Evolutionary conservation across 2,888 invertebrate species (phyloP).

Genomic region (Timandra comae): DNA sequence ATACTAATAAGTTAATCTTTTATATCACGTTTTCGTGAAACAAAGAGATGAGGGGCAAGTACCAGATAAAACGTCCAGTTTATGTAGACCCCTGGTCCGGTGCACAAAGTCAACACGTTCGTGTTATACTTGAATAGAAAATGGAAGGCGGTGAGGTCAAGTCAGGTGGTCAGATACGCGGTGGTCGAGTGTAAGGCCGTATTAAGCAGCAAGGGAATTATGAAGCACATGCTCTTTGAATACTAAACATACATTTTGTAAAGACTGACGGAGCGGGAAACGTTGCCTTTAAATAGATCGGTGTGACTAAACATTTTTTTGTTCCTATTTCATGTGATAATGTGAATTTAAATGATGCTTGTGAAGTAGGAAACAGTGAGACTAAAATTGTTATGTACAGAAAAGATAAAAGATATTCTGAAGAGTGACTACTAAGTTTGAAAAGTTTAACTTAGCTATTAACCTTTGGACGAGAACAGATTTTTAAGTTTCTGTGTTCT

Average conservation of each 20-base stretch:
- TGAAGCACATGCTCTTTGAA: slow-evolving; percentile 69
- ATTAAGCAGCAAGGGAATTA: slow-evolving; percentile 71
- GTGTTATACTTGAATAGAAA: slow-evolving; percentile 22
- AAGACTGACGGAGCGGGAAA: slow-evolving; percentile 36
- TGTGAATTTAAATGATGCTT: slow-evolving; percentile 17
- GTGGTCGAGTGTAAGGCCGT: slow-evolving; percentile 64
- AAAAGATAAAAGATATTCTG: too few relatives aligned
- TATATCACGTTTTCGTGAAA: slow-evolving; percentile 72
- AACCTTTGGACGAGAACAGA: too few relatives aligned
- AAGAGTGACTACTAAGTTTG: too few relatives aligned
- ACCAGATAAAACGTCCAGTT: slow-evolving; percentile 50
- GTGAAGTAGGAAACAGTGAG: too few relatives aligned
- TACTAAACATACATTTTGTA: slow-evolving; percentile 60
- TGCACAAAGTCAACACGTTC: slow-evolving; percentile 16
- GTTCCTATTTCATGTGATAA: slow-evolving; percentile 44
- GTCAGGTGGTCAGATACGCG: slow-evolving; percentile 38
- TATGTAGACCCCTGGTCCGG: slow-evolving; percentile 36
- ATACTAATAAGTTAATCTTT: slow-evolving; percentile 76
- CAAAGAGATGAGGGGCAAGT: slow-evolving; percentile 67
- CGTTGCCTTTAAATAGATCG: slow-evolving; percentile 21
- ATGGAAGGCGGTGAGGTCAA: slow-evolving; percentile 32
- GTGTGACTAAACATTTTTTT: slow-evolving; percentile 5
- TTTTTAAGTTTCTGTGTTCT: too few relatives aligned
- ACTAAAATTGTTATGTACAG: not conserved
- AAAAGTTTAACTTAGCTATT: too few relatives aligned